Evolutionary conservation across 2,888 invertebrate genomes (phyloP), one percentile per base, ranked within the genome.

Genomic region (Stenodera caucasica): DNA sequence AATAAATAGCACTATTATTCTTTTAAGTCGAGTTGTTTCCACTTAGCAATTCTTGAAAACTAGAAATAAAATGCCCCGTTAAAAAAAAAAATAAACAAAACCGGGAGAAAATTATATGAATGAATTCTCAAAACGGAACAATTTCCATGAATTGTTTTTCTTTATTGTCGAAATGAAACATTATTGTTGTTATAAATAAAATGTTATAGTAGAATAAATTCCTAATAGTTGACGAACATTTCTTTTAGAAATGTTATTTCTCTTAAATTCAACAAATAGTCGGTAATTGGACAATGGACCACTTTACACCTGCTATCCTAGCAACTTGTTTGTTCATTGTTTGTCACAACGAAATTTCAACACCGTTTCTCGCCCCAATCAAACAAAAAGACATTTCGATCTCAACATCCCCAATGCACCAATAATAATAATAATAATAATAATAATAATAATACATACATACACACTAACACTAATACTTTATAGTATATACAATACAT

Each of bases 401-500:
- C 11, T 21, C 11, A 2, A 21, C 45, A 15, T 21, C 7, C 15
- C 15, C 45, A 45, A 45, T 45, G 11, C 40, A 4, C 45, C 23
- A 50, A 53, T 32, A 21, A n/a, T n/a, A n/a, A n/a, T n/a, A n/a
- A n/a, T n/a, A n/a, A n/a, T n/a, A n/a, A n/a, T n/a, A n/a, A n/a
- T n/a, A n/a, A n/a, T n/a, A n/a, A n/a, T n/a, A n/a, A n/a, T n/a
- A n/a, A n/a, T n/a, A n/a, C n/a, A n/a, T n/a, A n/a, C n/a, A n/a
- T n/a, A n/a, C n/a, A n/a, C n/a, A n/a, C n/a, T n/a, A n/a, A n/a
- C n/a, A n/a, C n/a, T n/a, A n/a, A n/a, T n/a, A n/a, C n/a, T n/a
- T n/a, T n/a, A n/a, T n/a, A n/a, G n/a, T n/a, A n/a, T n/a, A 51
- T 37, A 18, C 57, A 60, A 63, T 57, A 60, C 60, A 60, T 55